Evolutionary conservation across 2,797 vertebrate genomes (phyloP).

Genomic region (Emydoidea blandingii): DNA sequence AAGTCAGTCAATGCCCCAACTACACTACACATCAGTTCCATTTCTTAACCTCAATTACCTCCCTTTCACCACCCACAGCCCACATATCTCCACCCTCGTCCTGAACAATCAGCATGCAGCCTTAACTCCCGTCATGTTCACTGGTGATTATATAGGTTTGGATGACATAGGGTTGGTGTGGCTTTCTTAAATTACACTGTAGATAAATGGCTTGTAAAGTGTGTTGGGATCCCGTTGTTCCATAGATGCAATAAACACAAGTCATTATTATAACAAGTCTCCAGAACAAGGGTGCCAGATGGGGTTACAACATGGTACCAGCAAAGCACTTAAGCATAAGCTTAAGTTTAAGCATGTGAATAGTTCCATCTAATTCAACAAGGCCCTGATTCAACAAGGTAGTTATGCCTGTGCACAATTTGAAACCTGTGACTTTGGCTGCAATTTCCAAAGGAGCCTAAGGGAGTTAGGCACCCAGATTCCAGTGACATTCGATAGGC

Average conservation of each 20-base stretch:
- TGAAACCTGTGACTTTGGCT: background rate
- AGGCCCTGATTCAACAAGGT: background rate
- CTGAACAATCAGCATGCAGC: rapidly evolving
- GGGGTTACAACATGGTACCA: rapidly evolving
- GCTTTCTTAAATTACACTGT: background rate
- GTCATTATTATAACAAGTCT: background rate
- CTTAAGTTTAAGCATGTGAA: background rate
- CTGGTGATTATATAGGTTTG: background rate
- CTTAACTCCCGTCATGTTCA: rapidly evolving
- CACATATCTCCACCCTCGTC: background rate
- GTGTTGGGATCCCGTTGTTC: background rate
- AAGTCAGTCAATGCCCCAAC: background rate
- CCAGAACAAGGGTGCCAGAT: background rate
- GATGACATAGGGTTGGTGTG: rapidly evolving
- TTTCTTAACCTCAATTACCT: background rate
- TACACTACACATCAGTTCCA: background rate
- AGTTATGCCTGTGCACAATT: background rate
- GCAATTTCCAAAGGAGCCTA: background rate
- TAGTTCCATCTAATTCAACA: background rate
- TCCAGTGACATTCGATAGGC: background rate
- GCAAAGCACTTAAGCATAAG: background rate
- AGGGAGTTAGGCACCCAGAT: background rate
- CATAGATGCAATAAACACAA: rapidly evolving
- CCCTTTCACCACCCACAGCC: background rate
- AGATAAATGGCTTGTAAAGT: background rate